Percentiles rank a stretch among this genome's conserved stretches.
phyloP scores from a whole-genome alignment of 2,888 invertebrate species.

The Teinopalpus imperialis region DNA sequence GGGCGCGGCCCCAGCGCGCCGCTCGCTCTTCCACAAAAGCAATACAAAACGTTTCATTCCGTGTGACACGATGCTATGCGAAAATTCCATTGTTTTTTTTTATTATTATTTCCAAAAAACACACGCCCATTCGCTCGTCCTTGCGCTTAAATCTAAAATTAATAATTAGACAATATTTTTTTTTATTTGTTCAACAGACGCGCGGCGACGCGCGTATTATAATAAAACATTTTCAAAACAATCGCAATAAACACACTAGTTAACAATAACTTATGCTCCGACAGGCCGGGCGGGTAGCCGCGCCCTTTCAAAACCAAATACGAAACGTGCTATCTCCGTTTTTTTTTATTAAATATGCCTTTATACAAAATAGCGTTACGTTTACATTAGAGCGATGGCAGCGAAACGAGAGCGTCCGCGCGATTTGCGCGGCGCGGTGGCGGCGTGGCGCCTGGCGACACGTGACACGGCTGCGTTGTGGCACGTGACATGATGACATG shows the following conservation, averaged over 20 bases:
- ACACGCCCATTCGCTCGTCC: constrained; percentile 79
- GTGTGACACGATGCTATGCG: constrained; percentile 80
- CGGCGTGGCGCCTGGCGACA: constrained; percentile 37
- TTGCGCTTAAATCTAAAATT: constrained; percentile 81
- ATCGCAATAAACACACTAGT: constrained; percentile 82
- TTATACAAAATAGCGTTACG: constrained; percentile 62
- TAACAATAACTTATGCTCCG: constrained; percentile 76
- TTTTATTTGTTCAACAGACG: constrained; percentile 81
- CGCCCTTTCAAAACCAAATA: constrained; percentile 29
- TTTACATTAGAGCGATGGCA: constrained; percentile 59
- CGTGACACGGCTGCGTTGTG: constrained; percentile 30
- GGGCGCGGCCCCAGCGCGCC: constrained; percentile 40
- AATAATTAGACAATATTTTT: constrained; percentile 81
- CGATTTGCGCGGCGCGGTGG: constrained; percentile 36
- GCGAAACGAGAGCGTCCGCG: constrained; percentile 41
- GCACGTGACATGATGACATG: not conserved
- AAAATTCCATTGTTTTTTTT: constrained; percentile 50
- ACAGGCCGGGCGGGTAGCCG: constrained; percentile 44
- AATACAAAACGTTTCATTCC: constrained; percentile 80
- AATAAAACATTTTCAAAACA: constrained; percentile 82
- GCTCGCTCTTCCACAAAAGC: constrained; percentile 69
- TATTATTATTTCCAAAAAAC: constrained; percentile 73
- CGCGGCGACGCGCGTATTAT: constrained; percentile 78
- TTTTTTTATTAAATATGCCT: constrained; percentile 65
- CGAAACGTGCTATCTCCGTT: constrained; percentile 27